Evolutionary conservation across 1,140 invertebrate species (phyloP).

Genomic region (Rhyacophila brunnea): DNA sequence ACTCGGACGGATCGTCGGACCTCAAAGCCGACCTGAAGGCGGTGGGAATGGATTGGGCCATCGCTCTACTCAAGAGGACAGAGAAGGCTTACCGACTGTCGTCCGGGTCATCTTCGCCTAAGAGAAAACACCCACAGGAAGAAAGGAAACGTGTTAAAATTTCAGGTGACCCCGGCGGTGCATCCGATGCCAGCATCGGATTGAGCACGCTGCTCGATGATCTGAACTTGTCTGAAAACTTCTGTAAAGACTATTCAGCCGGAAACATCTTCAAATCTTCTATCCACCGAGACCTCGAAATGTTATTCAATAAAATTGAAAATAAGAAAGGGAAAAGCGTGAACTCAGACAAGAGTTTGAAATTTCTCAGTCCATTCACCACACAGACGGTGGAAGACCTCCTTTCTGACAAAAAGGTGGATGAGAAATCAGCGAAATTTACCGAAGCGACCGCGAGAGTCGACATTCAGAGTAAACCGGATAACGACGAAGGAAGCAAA

Average conservation of each 20-base stretch:
- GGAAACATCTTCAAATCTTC: conserved; percentile 13
- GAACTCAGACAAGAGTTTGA: too few relatives aligned
- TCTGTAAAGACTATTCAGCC: conserved; percentile 28
- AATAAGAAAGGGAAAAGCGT: neutral
- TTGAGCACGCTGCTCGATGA: conserved; percentile 31
- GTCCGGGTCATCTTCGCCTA: conserved; percentile 59
- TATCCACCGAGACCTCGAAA: conserved; percentile 9
- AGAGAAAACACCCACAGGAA: conserved; percentile 39
- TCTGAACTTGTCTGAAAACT: conserved; percentile 41
- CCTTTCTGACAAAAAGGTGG: too few relatives aligned
- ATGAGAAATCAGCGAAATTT: neutral
- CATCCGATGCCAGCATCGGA: conserved; percentile 36
- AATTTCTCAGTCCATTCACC: too few relatives aligned
- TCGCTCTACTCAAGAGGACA: conserved; percentile 65
- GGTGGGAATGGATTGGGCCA: conserved; percentile 64
- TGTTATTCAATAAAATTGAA: conserved; percentile 9
- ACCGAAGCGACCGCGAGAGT: conserved; percentile 31
- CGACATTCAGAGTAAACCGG: conserved; percentile 30
- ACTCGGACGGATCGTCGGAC: conserved; percentile 49
- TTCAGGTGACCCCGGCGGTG: conserved; percentile 14
- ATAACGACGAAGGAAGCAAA: conserved; percentile 31
- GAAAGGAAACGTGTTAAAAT: conserved; percentile 15
- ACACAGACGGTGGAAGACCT: too few relatives aligned
- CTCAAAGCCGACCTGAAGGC: conserved; percentile 60
- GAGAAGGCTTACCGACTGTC: conserved; percentile 62